Evolutionary conservation across 2,797 vertebrate genomes (phyloP), one percentile per base, ranked within the genome.

Genomic region (Hyperoplus lanceolatus): DNA sequence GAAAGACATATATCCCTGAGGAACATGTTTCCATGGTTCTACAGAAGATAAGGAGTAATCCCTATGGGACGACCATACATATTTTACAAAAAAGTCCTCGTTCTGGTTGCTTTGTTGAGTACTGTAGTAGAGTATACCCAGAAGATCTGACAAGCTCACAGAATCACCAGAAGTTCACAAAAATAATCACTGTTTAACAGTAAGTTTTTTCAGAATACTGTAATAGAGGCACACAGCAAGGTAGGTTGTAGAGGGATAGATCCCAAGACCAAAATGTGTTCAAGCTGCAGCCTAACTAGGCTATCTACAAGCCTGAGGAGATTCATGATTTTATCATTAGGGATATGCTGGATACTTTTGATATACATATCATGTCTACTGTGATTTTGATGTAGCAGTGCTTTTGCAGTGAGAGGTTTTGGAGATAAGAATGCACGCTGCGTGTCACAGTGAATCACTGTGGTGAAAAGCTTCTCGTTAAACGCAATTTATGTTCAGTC

Each of bases 11-110:
- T 66, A 60, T 56, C 87, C 91, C 69, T 6, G 89, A 81, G 88
- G 80, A 79, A 82, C 93, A 91, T 85, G 86, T 90, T 92, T 92
- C 83, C 85, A 90, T 90, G 76, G 89, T 51, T 79, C 63, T 81
- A 94, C 93, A 93, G 87, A 80, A 88, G 79, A 87, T 90, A 91
- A 93, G 29, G 90, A 89, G 85, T 82, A 95, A 91, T 96, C 95
- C 93, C 95, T 91, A 89, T 92, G 93, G 94, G 92, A 90, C 89
- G 50, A 80, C 83, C 90, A 95, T 95, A 94, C 94, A 96, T 95
- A 96, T 95, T 95, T 89, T 42, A 58, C n/a, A 59, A 95, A 92
- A 70, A 85, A 72, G 81, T 87, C 87, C 90, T 94, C 94, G 67
- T 94, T 96, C 89, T 91, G 92, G 54, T 91, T 87, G 74, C 91